These are phyloP conservation scores for Augiades crinisus DNA, from an alignment of 2,888 invertebrate genomes.

Conservation along the genomic window DNA sequence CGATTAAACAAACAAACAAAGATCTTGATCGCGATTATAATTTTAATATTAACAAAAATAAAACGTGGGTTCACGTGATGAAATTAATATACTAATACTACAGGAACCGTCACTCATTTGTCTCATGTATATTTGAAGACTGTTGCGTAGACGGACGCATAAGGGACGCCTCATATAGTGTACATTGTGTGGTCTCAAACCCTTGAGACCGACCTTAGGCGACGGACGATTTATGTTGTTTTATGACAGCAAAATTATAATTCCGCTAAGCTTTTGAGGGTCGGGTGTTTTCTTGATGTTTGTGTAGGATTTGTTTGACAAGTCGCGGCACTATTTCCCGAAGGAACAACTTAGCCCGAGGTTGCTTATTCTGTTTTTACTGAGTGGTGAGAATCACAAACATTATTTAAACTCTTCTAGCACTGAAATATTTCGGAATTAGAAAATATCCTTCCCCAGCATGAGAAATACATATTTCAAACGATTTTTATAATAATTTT, in stretches of 20 bases:
- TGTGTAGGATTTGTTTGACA: not conserved
- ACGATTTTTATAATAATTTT: no score
- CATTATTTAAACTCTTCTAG: no score
- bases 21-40: no score
- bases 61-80: no score
- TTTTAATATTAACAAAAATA: no score
- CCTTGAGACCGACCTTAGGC: slow-evolving; percentile 3
- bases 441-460: no score
- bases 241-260: slow-evolving; percentile 3
- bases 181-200: not conserved
- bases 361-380: no score
- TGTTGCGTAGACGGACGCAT: not conserved
- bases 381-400: no score
- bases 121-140: no score
- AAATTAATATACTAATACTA: no score
- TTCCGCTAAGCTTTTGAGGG: not conserved
- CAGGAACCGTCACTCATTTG: not conserved
- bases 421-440: not conserved
- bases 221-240: slow-evolving; percentile 10
- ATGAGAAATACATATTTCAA: no score
- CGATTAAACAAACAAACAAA: no score
- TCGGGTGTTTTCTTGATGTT: not conserved
- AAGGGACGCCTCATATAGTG: not conserved
- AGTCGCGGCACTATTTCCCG: not conserved
- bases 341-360: not conserved